A percentile compares a stretch with the other conserved stretches of the same genome.
Conservation (phyloP, 2,113 vertebrate species). For the Azemiops feae region DNA sequence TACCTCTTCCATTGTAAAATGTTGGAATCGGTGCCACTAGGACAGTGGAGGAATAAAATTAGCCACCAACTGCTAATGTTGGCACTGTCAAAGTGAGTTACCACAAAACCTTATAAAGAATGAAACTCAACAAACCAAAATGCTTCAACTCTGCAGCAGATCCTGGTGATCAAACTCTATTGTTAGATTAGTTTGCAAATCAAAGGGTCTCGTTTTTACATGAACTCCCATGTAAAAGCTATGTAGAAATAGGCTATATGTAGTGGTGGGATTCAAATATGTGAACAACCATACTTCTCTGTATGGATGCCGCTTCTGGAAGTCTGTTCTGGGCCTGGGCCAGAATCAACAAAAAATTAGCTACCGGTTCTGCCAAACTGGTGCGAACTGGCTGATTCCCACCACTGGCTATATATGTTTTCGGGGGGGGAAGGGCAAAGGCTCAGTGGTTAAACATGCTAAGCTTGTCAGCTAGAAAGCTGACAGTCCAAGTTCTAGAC, state of each 20-base stretch:
- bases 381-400: no score
- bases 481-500: background rate
- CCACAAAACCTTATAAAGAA: background rate
- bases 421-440: no score
- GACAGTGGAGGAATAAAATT: background rate
- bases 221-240: background rate
- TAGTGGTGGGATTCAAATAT: no score
- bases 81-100: background rate
- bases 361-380: no score
- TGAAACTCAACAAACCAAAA: background rate
- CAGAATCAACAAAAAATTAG: no score
- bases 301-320: no score
- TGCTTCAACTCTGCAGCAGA: background rate
- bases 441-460: background rate
- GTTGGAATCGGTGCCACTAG: background rate
- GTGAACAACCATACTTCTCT: no score
- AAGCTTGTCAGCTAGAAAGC: background rate
- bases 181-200: background rate
- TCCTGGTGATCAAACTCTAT: background rate
- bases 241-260: background rate
- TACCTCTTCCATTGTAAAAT: background rate
- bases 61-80: background rate
- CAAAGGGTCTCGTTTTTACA: background rate
- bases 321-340: no score
- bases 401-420: background rate